Evolutionary conservation across 2,888 invertebrate genomes (phyloP).

Genomic region (Dioctria rufipes): DNA sequence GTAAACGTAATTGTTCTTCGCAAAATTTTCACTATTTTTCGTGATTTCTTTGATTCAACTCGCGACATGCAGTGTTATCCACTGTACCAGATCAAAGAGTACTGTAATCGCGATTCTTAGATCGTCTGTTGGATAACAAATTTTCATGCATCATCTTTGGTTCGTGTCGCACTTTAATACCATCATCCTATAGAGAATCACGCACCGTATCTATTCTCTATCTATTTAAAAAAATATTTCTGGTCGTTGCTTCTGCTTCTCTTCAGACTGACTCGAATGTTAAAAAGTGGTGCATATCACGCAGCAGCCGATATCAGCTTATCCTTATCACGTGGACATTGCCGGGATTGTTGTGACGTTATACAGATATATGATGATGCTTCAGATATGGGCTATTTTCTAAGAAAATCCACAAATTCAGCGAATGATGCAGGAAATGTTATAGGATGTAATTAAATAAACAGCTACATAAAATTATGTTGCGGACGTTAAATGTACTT

Average conservation of each 20-base stretch:
- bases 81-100: not conserved
- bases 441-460: not conserved
- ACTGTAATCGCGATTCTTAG: not conserved
- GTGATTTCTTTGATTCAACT: not conserved
- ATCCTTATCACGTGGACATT: not conserved
- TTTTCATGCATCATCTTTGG: not conserved
- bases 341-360: not conserved
- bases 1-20: not conserved
- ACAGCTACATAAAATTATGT: no score
- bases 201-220: conserved; percentile 27
- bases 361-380: not conserved
- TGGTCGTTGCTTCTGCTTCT: not conserved
- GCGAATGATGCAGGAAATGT: not conserved
- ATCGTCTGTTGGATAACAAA: not conserved
- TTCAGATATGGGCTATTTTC: not conserved
- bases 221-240: conserved; percentile 2
- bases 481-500: no score
- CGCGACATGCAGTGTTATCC: not conserved
- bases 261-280: not conserved
- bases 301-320: conserved; percentile 1
- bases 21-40: not conserved
- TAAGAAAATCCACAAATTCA: not conserved
- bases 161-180: not conserved
- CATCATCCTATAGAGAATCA: not conserved
- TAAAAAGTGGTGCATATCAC: not conserved